These are phyloP conservation scores for Pristiophorus japonicus DNA, from an alignment of 2,113 vertebrate species.

Conservation along the genomic window DNA sequence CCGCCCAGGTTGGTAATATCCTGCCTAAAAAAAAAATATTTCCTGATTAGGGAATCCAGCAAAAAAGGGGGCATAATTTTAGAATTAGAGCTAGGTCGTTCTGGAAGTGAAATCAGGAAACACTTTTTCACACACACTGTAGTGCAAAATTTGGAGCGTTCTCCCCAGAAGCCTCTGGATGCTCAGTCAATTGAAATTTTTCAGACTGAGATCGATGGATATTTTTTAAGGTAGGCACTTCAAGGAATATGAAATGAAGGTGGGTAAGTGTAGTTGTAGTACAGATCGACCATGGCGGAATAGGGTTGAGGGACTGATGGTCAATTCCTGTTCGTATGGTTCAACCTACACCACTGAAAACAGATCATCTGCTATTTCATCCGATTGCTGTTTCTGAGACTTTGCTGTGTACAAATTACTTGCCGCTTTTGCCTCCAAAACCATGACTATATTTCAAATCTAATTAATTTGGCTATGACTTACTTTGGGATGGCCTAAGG, in stretches of 20 bases:
- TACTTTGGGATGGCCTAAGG: background rate
- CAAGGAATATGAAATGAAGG: too few relatives aligned
- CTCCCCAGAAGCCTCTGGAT: too few relatives aligned
- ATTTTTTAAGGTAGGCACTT: background rate
- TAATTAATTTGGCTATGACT: background rate
- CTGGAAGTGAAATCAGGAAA: too few relatives aligned
- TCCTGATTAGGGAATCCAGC: too few relatives aligned
- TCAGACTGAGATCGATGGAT: background rate
- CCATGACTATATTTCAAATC: background rate
- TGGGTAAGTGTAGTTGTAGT: background rate
- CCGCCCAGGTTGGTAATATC: too few relatives aligned
- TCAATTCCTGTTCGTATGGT: background rate
- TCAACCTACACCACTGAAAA: background rate
- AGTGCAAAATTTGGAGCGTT: too few relatives aligned
- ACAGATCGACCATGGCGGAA: background rate
- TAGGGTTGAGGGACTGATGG: background rate
- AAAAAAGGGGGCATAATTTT: too few relatives aligned
- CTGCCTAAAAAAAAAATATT: too few relatives aligned
- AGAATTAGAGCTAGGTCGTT: too few relatives aligned
- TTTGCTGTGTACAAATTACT: background rate
- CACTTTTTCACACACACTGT: too few relatives aligned
- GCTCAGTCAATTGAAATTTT: too few relatives aligned
- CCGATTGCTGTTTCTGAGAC: background rate
- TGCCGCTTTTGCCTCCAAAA: background rate
- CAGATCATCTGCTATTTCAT: background rate